These are phyloP conservation scores for Pygoscelis adeliae DNA, from an alignment of 2,113 vertebrate genomes.

Conservation along the genomic window DNA sequence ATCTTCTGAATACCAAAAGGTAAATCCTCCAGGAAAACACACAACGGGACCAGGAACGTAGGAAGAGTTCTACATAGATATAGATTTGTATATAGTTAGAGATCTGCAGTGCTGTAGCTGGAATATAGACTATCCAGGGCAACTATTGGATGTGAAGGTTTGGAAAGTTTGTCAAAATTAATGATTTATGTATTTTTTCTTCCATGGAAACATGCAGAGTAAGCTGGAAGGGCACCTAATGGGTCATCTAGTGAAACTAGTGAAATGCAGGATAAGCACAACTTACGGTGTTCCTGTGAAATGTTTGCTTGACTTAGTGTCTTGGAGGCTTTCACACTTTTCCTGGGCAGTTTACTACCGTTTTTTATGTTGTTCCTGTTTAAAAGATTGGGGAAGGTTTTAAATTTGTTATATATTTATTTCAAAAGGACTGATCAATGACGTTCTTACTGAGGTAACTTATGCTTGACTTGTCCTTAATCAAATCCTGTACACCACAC, in stretches of 20 bases:
- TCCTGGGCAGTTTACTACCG: neutral
- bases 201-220: neutral
- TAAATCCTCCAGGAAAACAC: neutral
- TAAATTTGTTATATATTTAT: neutral
- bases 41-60: neutral
- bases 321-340: neutral
- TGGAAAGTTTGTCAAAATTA: neutral
- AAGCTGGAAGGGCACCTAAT: neutral
- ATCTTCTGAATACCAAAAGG: neutral
- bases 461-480: neutral
- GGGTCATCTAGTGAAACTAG: neutral
- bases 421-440: neutral
- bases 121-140: neutral
- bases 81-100: neutral
- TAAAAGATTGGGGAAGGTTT: neutral
- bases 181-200: neutral
- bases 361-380: neutral
- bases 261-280: neutral
- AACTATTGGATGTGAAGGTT: neutral
- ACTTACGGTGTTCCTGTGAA: rapidly evolving
- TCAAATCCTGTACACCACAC: neutral
- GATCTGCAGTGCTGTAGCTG: neutral
- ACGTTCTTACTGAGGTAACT: neutral
- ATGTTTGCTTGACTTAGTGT: neutral
- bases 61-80: neutral